These are phyloP conservation scores for Linnaemya tessellans DNA, from an alignment of 2,888 invertebrate species.

Conservation along the genomic window DNA sequence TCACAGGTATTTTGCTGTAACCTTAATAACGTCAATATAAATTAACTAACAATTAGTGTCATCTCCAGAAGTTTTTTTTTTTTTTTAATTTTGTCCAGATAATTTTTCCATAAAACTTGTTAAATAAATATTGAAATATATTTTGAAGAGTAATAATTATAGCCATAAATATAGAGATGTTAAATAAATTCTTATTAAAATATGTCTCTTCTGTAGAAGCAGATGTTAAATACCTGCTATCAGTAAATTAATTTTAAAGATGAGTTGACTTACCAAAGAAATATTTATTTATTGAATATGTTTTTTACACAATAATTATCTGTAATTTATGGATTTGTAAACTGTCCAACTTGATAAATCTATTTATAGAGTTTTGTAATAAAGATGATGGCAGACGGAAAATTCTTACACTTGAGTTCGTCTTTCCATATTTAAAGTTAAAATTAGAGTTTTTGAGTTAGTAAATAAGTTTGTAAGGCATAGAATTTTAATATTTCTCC, in stretches of 20 bases:
- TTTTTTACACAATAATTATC: not conserved
- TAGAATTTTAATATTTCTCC: too few species aligned
- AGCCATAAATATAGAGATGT: not conserved
- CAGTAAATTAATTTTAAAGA: not conserved
- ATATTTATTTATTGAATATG: not conserved
- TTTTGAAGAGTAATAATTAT: not conserved
- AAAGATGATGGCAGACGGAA: too few species aligned
- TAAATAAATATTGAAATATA: too few species aligned
- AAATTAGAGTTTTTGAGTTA: too few species aligned
- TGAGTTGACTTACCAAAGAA: not conserved
- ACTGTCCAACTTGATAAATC: not conserved
- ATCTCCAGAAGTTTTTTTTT: not conserved
- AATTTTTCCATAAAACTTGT: not conserved
- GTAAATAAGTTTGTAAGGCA: too few species aligned
- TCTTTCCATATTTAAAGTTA: too few species aligned
- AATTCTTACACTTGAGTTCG: too few species aligned
- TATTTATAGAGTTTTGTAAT: not conserved
- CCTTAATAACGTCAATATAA: not conserved
- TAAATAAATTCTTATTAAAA: not conserved
- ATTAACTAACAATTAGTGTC: constrained; percentile 1
- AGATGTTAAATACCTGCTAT: not conserved
- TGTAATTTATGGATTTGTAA: not conserved
- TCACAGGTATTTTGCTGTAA: not conserved
- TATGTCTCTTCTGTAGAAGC: not conserved
- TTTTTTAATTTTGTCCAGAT: too few species aligned